Percentiles rank a stretch among this genome's conserved stretches.
phyloP scores from a whole-genome alignment of 2,113 vertebrate genomes.

The Recurvirostra avosetta region DNA sequence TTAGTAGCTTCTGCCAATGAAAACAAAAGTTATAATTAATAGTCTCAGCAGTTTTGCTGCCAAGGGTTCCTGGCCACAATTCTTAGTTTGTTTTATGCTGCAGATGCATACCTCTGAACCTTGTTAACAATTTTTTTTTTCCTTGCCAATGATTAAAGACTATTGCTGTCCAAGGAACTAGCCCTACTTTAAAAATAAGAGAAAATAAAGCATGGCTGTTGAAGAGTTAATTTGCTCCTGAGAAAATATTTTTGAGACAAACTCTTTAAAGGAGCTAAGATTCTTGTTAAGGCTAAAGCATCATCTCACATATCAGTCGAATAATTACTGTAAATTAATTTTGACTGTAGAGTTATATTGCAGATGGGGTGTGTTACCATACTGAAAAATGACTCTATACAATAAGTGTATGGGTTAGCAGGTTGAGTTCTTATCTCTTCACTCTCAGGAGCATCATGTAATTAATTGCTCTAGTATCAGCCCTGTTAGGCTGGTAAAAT shows the following conservation, averaged over 20 bases:
- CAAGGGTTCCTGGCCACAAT: conserved; percentile 29
- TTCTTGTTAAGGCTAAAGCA: neutral
- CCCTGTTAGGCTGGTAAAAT: neutral
- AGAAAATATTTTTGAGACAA: neutral
- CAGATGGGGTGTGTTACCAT: neutral
- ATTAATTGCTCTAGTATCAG: neutral
- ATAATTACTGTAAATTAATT: neutral
- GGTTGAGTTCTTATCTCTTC: neutral
- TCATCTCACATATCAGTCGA: neutral
- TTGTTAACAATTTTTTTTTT: conserved; percentile 4
- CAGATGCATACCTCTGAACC: conserved; percentile 35
- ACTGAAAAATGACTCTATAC: neutral
- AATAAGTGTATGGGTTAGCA: neutral
- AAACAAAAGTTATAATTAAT: conserved; percentile 63
- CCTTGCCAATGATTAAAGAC: neutral
- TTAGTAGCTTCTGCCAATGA: conserved; percentile 47
- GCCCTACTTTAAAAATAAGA: neutral
- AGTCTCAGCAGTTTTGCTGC: conserved; percentile 59
- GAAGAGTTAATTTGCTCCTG: neutral
- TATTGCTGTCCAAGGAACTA: neutral
- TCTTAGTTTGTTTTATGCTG: conserved; percentile 42
- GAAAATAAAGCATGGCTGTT: neutral
- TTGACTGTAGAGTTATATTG: neutral
- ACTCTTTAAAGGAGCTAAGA: neutral
- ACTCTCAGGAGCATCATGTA: neutral